Evolutionary conservation across 2,888 invertebrate genomes (phyloP), one percentile per base, ranked within the genome.

Genomic region (Gari tellinella): DNA sequence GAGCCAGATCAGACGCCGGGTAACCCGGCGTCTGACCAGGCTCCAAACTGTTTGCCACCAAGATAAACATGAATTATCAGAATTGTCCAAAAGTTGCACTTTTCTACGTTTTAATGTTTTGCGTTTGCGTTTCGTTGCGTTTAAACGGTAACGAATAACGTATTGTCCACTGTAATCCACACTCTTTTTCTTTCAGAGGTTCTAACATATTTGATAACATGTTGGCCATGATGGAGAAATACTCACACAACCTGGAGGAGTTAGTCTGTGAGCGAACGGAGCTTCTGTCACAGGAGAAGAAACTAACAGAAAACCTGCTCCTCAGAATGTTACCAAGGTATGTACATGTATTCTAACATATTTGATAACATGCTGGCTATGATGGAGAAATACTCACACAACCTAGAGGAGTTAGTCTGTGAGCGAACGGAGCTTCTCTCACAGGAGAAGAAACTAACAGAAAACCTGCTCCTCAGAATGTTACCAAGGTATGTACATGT

Each of bases 341-440:
- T 15, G 19, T 7, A 21, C 14, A 49, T 23, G 14, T 21, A 88
- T 56, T 81, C 89, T 23, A 98, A 98, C 92, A 98, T 99, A 86
- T 97, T 98, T 88, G 98, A 99, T 92, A 98, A 98, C 90, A 98
- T 99, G 97, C 96, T 98, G 94, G 96, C 96, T 0, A 97, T 98
- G 95, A 97, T 99, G 97, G 98, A 98, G 92, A 97, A 97, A 89
- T 98, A 99, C 90, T 97, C 98, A 4, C 97, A 96, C 88, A 98
- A 98, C 92, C 93, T 99, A 86, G 98, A 99, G 92, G 96, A 95
- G 0, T 93, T 98, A 7, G 98, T 99, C 0, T 97, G 97, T 87
- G 98, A 98, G 91, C 94, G 98, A 66, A 98, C 98, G 0, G 96
- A 96, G 91, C 97, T 97, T 90, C 93, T 99, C 64, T 96, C 96